These are phyloP conservation scores for Apodemia duryi DNA, from an alignment of 2,888 invertebrate genomes.

Conservation along the genomic window DNA sequence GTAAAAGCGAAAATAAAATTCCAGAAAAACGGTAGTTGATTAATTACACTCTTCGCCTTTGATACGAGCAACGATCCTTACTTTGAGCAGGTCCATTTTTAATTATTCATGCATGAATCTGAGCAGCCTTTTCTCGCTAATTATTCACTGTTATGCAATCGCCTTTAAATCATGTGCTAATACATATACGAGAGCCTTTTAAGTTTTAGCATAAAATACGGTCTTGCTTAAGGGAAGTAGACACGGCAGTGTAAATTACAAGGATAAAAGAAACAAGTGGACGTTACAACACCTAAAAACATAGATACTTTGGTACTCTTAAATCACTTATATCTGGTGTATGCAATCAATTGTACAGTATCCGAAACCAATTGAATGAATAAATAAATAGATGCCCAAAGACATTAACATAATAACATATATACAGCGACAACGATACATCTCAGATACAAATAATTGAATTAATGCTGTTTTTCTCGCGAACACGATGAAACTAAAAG, in stretches of 20 bases:
- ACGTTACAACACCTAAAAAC: not conserved
- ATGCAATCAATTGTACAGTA: too few relatives aligned
- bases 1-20: not conserved
- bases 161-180: constrained; percentile 8
- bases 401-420: too few relatives aligned
- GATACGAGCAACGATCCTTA: constrained; percentile 5
- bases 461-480: too few relatives aligned
- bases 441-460: too few relatives aligned
- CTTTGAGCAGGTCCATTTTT: constrained; percentile 12
- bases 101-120: constrained; percentile 8
- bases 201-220: constrained; percentile 2
- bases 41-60: constrained; percentile 7
- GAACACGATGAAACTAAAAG: too few relatives aligned
- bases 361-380: too few relatives aligned
- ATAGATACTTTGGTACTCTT: too few relatives aligned
- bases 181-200: not conserved
- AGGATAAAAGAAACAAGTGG: not conserved
- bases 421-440: too few relatives aligned
- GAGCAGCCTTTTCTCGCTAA: constrained; percentile 12
- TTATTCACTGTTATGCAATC: constrained; percentile 11
- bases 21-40: constrained; percentile 11
- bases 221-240: not conserved
- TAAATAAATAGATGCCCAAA: too few relatives aligned
- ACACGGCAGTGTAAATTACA: not conserved
- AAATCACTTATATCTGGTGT: too few relatives aligned